These are phyloP conservation scores for Chaetodon trifascialis DNA, from an alignment of 2,113 vertebrate genomes.

Conservation along the genomic window DNA sequence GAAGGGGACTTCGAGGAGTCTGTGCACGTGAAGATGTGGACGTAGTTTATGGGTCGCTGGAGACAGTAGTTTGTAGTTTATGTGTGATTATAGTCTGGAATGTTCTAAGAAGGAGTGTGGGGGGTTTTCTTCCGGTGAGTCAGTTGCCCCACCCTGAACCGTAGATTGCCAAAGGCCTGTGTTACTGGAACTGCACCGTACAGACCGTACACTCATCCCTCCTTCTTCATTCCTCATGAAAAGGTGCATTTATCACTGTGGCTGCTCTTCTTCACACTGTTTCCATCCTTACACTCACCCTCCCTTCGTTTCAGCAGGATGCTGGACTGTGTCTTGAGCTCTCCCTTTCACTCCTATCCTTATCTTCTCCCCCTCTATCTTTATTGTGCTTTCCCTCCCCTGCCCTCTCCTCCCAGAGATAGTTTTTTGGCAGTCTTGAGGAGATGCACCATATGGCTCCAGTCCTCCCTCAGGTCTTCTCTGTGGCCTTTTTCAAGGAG, in stretches of 20 bases:
- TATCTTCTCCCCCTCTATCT: constrained; percentile 44
- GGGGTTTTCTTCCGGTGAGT: constrained; percentile 61
- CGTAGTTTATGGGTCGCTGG: constrained; percentile 26
- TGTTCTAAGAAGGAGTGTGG: constrained; percentile 47
- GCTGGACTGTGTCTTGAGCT: constrained; percentile 18
- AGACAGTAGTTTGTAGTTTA: constrained; percentile 50
- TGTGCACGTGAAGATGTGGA: constrained; percentile 23
- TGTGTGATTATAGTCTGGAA: constrained; percentile 67
- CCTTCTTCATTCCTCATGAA: constrained; percentile 28
- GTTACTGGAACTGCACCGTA: constrained; percentile 56
- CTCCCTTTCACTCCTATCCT: constrained; percentile 24
- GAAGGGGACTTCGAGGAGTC: constrained; percentile 9
- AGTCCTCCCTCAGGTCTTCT: constrained; percentile 60
- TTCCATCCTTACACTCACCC: neutral
- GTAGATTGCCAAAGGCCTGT: constrained; percentile 55
- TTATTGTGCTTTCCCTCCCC: constrained; percentile 28
- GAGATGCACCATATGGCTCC: constrained; percentile 68
- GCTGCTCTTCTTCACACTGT: neutral
- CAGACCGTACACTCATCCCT: constrained; percentile 10
- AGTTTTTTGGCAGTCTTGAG: constrained; percentile 56
- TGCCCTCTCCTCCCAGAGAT: constrained; percentile 29
- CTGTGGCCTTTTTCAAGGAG: constrained; percentile 43
- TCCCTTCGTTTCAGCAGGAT: constrained; percentile 1
- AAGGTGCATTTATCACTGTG: constrained; percentile 28
- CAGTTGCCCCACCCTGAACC: constrained; percentile 62